Percentiles rank a stretch among this genome's conserved stretches.
phyloP scores from a whole-genome alignment of 2,888 invertebrate species.

The Rhyacophila evoluta region DNA sequence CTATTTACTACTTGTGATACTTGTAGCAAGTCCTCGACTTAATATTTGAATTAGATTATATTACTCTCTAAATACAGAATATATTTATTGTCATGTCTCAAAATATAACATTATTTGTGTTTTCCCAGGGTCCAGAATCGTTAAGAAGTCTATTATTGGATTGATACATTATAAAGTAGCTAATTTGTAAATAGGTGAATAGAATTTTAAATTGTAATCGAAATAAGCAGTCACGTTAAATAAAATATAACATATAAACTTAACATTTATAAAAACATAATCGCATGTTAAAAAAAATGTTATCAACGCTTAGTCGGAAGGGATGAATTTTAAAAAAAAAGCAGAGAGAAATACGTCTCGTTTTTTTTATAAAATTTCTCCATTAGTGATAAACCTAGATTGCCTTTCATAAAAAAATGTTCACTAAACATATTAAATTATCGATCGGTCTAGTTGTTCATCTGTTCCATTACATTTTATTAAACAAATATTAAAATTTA shows the following conservation, averaged over 20 bases:
- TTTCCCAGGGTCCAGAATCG: conserved; percentile 36
- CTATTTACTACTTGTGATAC: conserved; percentile 20
- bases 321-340: neutral
- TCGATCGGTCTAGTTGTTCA: conserved; percentile 15
- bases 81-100: neutral
- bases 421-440: neutral
- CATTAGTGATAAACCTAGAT: conserved; percentile 38
- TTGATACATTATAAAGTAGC: conserved; percentile 29
- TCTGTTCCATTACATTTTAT: neutral
- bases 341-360: neutral
- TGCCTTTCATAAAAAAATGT: conserved; percentile 38
- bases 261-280: conserved; percentile 26
- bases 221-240: conserved; percentile 29
- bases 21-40: neutral
- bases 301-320: conserved; percentile 13
- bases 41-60: neutral
- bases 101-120: conserved; percentile 18
- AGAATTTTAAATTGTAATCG: conserved; percentile 32
- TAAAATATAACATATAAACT: neutral
- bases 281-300: conserved; percentile 27
- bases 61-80: neutral
- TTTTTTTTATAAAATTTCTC: neutral
- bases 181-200: conserved; percentile 28
- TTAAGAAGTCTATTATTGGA: conserved; percentile 33
- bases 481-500: neutral